These are phyloP conservation scores for Nannoperca australis DNA, from an alignment of 2,797 vertebrate genomes.

Conservation along the genomic window DNA sequence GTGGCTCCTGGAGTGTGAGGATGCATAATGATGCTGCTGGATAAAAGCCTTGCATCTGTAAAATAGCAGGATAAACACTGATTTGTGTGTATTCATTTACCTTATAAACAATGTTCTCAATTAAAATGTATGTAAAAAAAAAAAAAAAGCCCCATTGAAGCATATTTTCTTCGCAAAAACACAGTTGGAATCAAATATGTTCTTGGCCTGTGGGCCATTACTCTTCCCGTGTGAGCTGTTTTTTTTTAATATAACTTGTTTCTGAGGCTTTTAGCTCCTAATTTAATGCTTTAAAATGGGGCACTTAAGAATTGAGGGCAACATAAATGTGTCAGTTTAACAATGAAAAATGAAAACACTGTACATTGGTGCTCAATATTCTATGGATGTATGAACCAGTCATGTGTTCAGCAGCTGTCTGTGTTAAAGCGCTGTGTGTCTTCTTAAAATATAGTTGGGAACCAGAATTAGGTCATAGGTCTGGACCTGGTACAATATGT, in stretches of 20 bases:
- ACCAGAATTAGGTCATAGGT: conserved; percentile 34
- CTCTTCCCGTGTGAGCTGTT: background rate
- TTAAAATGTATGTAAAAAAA: too few relatives aligned
- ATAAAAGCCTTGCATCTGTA: conserved; percentile 42
- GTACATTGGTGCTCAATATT: conserved; percentile 9
- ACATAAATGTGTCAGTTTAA: conserved; percentile 32
- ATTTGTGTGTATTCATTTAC: conserved; percentile 14
- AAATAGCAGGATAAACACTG: conserved; percentile 25
- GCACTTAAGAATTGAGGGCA: conserved; percentile 9
- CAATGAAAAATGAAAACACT: conserved; percentile 26
- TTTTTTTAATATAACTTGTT: conserved; percentile 8
- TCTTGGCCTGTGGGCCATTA: background rate
- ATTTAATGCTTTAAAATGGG: conserved; percentile 21
- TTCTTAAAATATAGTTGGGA: conserved; percentile 50
- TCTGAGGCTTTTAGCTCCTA: conserved; percentile 31
- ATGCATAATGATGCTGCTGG: conserved; percentile 61
- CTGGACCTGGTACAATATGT: background rate
- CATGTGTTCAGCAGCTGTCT: conserved; percentile 61
- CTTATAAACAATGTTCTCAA: background rate
- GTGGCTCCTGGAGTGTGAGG: conserved; percentile 65
- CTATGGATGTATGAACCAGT: conserved; percentile 15
- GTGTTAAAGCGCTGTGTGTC: conserved; percentile 37
- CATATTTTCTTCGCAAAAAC: background rate
- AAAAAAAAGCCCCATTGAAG: conserved; percentile 10
- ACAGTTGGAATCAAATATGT: background rate